Evolutionary conservation across 2,797 vertebrate genomes (phyloP).

Genomic region (Pogonophryne albipinna): DNA sequence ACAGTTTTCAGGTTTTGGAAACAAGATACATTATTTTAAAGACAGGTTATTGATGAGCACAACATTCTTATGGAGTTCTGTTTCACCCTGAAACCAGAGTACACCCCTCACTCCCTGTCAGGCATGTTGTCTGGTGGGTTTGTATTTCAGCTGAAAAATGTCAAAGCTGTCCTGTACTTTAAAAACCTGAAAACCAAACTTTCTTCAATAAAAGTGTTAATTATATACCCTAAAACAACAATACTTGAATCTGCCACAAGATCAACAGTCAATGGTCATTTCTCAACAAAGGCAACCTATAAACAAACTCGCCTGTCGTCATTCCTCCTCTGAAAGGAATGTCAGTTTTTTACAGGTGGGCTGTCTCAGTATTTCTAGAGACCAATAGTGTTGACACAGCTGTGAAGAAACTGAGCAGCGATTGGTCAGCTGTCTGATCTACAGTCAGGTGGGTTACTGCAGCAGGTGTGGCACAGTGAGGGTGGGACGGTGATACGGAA

Average conservation of each 20-base stretch:
- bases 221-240: neutral
- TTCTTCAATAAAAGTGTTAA: neutral
- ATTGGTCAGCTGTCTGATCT: slow-evolving; percentile 49
- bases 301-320: slow-evolving; percentile 49
- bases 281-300: neutral
- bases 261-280: neutral
- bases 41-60: neutral
- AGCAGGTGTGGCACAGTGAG: slow-evolving; percentile 20
- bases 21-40: neutral
- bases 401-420: neutral
- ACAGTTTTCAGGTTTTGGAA: neutral
- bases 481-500: slow-evolving; percentile 38
- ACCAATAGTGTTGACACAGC: neutral
- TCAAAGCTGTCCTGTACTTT: neutral
- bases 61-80: no score
- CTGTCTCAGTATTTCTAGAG: neutral
- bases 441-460: slow-evolving; percentile 16
- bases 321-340: slow-evolving; percentile 48
- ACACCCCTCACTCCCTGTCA: neutral
- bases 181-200: neutral
- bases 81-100: slow-evolving; percentile 14
- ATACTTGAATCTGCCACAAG: neutral
- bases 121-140: slow-evolving; percentile 8
- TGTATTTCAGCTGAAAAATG: neutral
- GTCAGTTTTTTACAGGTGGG: slow-evolving; percentile 19